phyloP scores from a whole-genome alignment of 2,888 invertebrate genomes.

The Bombylius major region DNA sequence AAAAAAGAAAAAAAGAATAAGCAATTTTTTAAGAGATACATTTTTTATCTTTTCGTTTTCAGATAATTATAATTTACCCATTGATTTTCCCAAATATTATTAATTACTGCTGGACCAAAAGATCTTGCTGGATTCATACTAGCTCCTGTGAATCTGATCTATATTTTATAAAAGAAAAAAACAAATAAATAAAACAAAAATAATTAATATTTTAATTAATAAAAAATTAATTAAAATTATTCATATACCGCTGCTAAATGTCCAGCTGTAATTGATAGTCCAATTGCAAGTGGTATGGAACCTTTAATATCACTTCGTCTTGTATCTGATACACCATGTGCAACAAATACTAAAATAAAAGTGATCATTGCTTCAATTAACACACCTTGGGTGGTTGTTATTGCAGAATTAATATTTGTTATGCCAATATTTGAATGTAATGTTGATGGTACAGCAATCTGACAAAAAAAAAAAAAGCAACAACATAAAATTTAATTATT shows the following conservation, averaged over 20 bases:
- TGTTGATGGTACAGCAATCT: slow-evolving; percentile 41
- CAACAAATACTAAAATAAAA: slow-evolving; percentile 73
- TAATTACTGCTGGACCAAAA: slow-evolving; percentile 75
- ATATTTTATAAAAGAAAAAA: background rate
- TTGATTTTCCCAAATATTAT: slow-evolving; percentile 61
- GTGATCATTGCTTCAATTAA: slow-evolving; percentile 76
- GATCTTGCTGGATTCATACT: slow-evolving; percentile 91
- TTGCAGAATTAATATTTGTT: slow-evolving; percentile 42
- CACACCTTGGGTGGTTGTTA: slow-evolving; percentile 63
- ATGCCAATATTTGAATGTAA: slow-evolving; percentile 46
- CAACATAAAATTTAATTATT: background rate
- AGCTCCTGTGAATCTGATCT: slow-evolving; percentile 72
- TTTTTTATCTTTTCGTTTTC: background rate
- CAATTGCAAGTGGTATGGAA: slow-evolving; percentile 75
- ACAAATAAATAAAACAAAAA: background rate
- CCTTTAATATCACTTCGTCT: slow-evolving; percentile 69
- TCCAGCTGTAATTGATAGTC: slow-evolving; percentile 71
- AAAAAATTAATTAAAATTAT: slow-evolving; percentile 17
- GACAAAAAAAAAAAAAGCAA: background rate
- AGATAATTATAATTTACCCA: slow-evolving; percentile 48
- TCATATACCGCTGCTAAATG: slow-evolving; percentile 70
- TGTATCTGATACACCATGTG: slow-evolving; percentile 73
- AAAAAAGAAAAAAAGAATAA: background rate
- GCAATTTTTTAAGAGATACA: background rate
- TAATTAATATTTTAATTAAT: background rate